Evolutionary conservation across 2,113 vertebrate species (phyloP).

Genomic region (Lota lota): DNA sequence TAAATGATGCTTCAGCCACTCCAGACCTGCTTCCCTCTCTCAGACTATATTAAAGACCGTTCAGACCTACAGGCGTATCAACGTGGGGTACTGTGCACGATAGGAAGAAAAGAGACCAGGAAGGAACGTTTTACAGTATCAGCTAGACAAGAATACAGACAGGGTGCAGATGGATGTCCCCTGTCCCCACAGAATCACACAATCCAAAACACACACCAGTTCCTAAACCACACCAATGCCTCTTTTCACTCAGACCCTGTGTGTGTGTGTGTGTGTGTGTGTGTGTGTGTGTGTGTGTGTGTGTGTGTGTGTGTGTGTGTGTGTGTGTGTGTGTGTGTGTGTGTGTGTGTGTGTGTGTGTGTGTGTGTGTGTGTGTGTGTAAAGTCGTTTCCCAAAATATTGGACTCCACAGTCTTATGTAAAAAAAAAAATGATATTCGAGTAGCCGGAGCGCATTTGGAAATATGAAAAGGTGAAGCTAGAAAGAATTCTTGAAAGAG

Average conservation of each 20-base stretch:
- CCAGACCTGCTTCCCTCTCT: no score
- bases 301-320: slow-evolving; percentile 15
- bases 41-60: no score
- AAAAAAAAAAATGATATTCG: slow-evolving; percentile 64
- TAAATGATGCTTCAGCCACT: no score
- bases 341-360: slow-evolving; percentile 12
- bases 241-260: slow-evolving; percentile 7
- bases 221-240: slow-evolving; percentile 37
- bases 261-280: slow-evolving; percentile 24
- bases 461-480: slow-evolving; percentile 56
- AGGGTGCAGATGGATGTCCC: background rate
- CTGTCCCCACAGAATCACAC: slow-evolving; percentile 4
- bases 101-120: no score
- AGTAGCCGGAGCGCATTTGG: slow-evolving; percentile 53
- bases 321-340: slow-evolving; percentile 19
- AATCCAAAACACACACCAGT: slow-evolving; percentile 36
- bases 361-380: slow-evolving; percentile 19
- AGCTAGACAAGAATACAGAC: no score
- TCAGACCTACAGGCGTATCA: no score
- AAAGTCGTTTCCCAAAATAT: slow-evolving; percentile 46
- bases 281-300: slow-evolving; percentile 14
- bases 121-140: no score
- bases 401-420: slow-evolving; percentile 36
- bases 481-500: slow-evolving; percentile 41
- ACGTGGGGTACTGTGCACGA: no score